Evolutionary conservation across 2,797 vertebrate genomes (phyloP).

Genomic region (Orientallactaga sibirica): DNA sequence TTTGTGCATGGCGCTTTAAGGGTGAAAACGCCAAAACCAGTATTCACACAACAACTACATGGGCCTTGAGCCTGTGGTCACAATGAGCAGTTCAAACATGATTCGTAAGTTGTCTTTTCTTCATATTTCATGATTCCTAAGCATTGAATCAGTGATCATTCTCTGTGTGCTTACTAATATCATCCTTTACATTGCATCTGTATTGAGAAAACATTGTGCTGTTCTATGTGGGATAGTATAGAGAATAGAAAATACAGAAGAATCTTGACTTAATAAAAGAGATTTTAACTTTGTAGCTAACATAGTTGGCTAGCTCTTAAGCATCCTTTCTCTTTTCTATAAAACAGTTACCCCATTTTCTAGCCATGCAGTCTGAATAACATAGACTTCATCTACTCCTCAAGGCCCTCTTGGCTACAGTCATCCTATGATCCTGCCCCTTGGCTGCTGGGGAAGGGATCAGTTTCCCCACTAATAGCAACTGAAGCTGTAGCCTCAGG

Average conservation of each 20-base stretch:
- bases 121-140: slow-evolving; percentile 35
- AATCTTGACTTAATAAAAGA: background rate
- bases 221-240: background rate
- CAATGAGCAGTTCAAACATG: slow-evolving; percentile 3
- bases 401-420: background rate
- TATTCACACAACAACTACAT: background rate
- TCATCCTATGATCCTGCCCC: background rate
- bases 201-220: background rate
- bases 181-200: background rate
- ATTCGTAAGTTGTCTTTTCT: slow-evolving; percentile 37
- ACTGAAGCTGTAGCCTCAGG: slow-evolving; percentile 17
- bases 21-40: background rate
- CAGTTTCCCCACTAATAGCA: slow-evolving; percentile 9
- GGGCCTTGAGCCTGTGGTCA: background rate
- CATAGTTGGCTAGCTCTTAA: background rate
- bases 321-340: background rate
- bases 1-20: background rate
- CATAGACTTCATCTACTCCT: background rate
- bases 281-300: slow-evolving; percentile 26
- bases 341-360: background rate
- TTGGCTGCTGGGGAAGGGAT: background rate
- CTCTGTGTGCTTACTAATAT: background rate
- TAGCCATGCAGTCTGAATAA: background rate
- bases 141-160: background rate
- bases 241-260: background rate